Evolutionary conservation across 2,113 vertebrate genomes (phyloP).

Genomic region (Hippolais icterina): DNA sequence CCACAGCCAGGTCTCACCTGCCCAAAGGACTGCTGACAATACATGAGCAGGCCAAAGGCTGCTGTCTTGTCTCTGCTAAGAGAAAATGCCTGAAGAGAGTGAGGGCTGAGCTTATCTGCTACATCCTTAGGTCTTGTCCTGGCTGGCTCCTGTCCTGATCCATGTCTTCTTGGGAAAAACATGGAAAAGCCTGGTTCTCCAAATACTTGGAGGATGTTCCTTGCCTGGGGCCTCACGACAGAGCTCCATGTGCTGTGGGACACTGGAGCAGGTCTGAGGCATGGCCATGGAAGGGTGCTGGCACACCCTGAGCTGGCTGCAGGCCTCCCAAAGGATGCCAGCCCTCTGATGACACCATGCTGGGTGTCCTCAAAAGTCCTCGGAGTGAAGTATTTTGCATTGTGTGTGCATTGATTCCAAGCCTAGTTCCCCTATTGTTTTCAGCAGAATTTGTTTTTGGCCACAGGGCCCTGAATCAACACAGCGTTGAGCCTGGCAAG

Average conservation of each 20-base stretch:
- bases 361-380: constrained; percentile 31
- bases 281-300: background rate
- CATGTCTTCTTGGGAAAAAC: rapidly evolving
- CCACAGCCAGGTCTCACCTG: background rate
- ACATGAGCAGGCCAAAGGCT: background rate
- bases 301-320: background rate
- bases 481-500: background rate
- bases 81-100: background rate
- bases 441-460: background rate
- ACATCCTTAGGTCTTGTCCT: background rate
- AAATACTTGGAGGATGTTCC: background rate
- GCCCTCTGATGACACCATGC: background rate
- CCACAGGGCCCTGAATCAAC: background rate
- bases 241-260: background rate
- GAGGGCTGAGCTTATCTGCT: background rate
- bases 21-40: background rate
- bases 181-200: background rate
- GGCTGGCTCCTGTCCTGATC: background rate
- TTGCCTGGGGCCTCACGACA: background rate
- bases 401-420: background rate
- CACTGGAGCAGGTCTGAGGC: rapidly evolving
- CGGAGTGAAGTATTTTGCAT: background rate
- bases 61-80: background rate
- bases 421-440: constrained; percentile 52
- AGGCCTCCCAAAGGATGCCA: background rate